A percentile compares a stretch with the other conserved stretches of the same genome.
These are phyloP conservation scores for Frankliniella intonsa DNA, from an alignment of 2,888 invertebrate genomes.

Conservation along the genomic window DNA sequence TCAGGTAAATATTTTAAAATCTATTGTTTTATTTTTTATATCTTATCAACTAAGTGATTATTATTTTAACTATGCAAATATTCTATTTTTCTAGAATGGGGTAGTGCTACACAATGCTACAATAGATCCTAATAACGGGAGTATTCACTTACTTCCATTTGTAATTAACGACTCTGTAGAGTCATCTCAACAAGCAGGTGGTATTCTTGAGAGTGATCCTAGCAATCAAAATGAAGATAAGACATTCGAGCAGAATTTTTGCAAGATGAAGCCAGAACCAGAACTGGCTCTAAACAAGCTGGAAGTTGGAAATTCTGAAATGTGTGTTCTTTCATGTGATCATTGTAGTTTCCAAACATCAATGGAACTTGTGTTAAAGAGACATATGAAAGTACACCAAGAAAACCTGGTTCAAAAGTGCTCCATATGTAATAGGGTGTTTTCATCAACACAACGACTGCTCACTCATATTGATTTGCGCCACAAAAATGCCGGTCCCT, in stretches of 20 bases:
- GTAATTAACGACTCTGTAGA: neutral
- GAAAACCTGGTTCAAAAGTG: neutral
- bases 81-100: neutral
- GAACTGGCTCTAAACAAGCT: neutral
- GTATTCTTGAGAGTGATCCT: too few species aligned
- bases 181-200: neutral
- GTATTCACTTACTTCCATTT: neutral
- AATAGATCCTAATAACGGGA: neutral
- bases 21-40: neutral
- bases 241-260: neutral
- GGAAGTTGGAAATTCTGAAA: too few species aligned
- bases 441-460: neutral
- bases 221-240: neutral
- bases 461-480: neutral
- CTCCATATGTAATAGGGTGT: neutral
- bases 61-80: neutral
- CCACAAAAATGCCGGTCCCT: neutral
- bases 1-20: neutral
- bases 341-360: slow-evolving; percentile 1
- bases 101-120: neutral
- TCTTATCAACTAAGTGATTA: neutral
- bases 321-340: neutral
- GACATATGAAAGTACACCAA: neutral
- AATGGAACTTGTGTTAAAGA: slow-evolving; percentile 5
- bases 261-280: neutral